Evolutionary conservation across 1,140 invertebrate genomes (phyloP), one percentile per base, ranked within the genome.

Genomic region (Drosophila orena): DNA sequence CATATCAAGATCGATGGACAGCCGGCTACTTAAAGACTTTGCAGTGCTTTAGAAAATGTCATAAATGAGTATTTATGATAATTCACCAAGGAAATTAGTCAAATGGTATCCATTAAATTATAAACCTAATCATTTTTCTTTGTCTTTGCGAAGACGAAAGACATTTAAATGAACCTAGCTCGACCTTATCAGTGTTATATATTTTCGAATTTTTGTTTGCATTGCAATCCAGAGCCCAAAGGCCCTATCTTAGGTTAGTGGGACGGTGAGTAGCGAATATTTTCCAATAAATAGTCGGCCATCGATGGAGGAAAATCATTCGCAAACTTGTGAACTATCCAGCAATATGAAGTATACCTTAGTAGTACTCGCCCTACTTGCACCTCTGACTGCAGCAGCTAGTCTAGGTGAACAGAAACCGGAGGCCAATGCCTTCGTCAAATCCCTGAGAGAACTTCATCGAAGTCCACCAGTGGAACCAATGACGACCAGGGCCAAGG

Each of bases 201-300:
- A 69, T 46, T 70, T 73, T 59, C 27, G 17, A 59, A 68, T 77
- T 64, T 74, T 85, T 74, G 38, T 57, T 58, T 76, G 37, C 17
- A 11, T 62, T 66, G 49, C 44, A 54, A 77, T 76, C 57, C 54
- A 64, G 58, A 57, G 17, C 59, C 57, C n/a, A 34, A 60, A 58
- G 20, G 42, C 37, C 17, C 54, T 77, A 58, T 69, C 54, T 56
- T 56, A 27, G 55, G 46, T 42, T 52, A 10, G 15, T 65, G 11
- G 10, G 10, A n/a, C 35, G 38, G 22, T n/a, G n/a, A 38, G 27
- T 49, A 4, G 50, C n/a, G 43, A 75, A 43, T 37, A 47, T 44
- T 88, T 88, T 52, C 34, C 27, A 73, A 88, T 88, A 88, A 89
- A 89, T 77, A 88, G 75, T 4, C 40, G 38, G n/a, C 12, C 44